A percentile compares a stretch with the other conserved stretches of the same genome.
phyloP scores from a whole-genome alignment of 23 tunicate species.

The Trididemnum miniatum region DNA sequence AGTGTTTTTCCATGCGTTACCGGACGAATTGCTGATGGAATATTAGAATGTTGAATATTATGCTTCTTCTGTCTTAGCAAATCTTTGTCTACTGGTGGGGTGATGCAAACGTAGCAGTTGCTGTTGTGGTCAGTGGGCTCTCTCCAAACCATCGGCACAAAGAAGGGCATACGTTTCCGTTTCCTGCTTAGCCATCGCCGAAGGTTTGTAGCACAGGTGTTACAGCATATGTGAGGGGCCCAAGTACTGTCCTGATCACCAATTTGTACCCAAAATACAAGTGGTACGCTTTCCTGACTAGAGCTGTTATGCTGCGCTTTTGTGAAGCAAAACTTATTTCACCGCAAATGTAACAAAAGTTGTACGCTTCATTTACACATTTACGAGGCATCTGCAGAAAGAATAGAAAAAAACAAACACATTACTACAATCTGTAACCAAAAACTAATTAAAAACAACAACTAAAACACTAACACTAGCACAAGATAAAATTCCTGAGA shows the following conservation, averaged over 20 bases:
- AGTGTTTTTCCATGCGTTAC: conserved; percentile 31
- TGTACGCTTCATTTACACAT: conserved; percentile 12
- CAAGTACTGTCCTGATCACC: conserved; percentile 21
- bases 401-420: conserved; percentile 1
- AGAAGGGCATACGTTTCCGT: conserved; percentile 36
- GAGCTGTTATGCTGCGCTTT: conserved; percentile 29
- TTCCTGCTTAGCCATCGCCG: conserved; percentile 20
- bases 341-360: conserved; percentile 29
- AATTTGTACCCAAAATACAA: conserved; percentile 24
- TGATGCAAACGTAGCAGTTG: conserved; percentile 44
- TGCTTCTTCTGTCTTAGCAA: conserved; percentile 1
- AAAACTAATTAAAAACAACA: background rate
- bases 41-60: conserved; percentile 15
- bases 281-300: conserved; percentile 20
- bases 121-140: conserved; percentile 12
- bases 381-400: conserved; percentile 35
- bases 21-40: conserved; percentile 34
- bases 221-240: conserved; percentile 46
- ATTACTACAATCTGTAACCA: background rate
- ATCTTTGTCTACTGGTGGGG: conserved; percentile 5
- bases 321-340: conserved; percentile 26
- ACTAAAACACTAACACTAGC: background rate
- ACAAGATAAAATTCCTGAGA: background rate
- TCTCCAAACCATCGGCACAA: conserved; percentile 43
- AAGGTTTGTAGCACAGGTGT: conserved; percentile 23